Percentiles rank a stretch among this genome's conserved stretches.
phyloP scores from a whole-genome alignment of 1,140 invertebrate species.

The Drosophila sturtevanti region DNA sequence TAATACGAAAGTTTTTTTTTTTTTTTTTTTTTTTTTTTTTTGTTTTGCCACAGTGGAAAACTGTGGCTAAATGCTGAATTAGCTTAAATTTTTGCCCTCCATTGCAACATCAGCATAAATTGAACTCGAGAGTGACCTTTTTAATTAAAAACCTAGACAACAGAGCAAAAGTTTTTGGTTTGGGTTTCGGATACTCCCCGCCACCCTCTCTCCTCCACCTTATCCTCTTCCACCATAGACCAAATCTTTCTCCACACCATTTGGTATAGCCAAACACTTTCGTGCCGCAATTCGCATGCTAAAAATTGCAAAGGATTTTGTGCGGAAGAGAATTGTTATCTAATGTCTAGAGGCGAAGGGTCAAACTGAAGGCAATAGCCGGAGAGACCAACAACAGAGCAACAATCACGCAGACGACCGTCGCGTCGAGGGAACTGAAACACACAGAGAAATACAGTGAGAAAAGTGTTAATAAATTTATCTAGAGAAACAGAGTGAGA shows the following conservation, averaged over 20 bases:
- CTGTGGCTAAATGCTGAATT: constrained; percentile 20
- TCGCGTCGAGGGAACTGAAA: constrained; percentile 31
- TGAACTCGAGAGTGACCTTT: constrained; percentile 68
- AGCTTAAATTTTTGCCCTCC: constrained; percentile 29
- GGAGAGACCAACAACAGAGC: constrained; percentile 33
- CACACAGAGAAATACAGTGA: constrained; percentile 31
- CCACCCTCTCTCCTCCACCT: not conserved
- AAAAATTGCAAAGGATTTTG: constrained; percentile 15
- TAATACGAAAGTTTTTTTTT: not conserved
- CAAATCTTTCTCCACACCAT: not conserved
- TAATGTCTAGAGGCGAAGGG: constrained; percentile 75
- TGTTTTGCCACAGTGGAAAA: not conserved
- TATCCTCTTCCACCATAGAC: not conserved
- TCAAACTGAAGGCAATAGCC: constrained; percentile 43
- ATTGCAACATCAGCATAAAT: constrained; percentile 64
- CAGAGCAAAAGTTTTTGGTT: not conserved
- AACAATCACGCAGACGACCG: constrained; percentile 70
- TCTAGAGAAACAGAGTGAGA: constrained; percentile 8
- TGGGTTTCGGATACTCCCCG: not conserved
- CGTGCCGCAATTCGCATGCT: constrained; percentile 27
- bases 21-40: no score
- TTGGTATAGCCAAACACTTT: not conserved
- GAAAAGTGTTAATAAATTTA: constrained; percentile 77
- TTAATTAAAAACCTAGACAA: constrained; percentile 67
- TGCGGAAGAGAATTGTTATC: constrained; percentile 66